Base-by-base conservation (phyloP, 2,888 invertebrate genomes). In the Lingula anatina region DNA sequence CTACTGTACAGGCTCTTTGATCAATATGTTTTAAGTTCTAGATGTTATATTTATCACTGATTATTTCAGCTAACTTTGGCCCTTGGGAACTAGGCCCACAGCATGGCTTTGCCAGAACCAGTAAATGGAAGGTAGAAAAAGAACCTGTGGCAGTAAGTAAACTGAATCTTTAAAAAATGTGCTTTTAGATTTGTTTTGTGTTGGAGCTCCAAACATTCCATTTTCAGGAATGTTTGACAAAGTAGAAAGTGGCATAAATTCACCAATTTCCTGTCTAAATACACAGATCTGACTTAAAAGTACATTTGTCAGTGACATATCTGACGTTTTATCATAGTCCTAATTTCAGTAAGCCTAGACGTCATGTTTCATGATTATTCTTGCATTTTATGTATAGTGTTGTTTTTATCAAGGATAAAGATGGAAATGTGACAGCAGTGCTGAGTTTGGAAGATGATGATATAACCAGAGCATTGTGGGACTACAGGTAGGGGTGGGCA, bases 61-160 rank as follows among this genome's bases (percentile, higher is more conserved):
- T n/a, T n/a, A n/a, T 77, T 78, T 12, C 80, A 94, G 94, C 95
- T 65, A 91, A 93, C 82, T 95, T 94, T 79, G 95, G 94, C 49
- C 86, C 89, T 62, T 95, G 94, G 94, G 85, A 87, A 56, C 89
- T 87, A 79, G 94, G 95, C 4, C 94, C 95, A 3, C 92, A 93
- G 72, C 95, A 95, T 80, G 95, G 96, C 49, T 96, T 96, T 82
- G 94, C 93, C 47, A 84, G 94, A 71, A 88, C 93, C 72, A 86
- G 89, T 51, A 85, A 89, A 70, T 96, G 95, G 95, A 86, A 86
- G 66, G 82, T 92, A 62, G 91, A 91, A 79, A 87, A 90, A 75
- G 85, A 87, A 64, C 93, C 93, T 5, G 90, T 90, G 78, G 82
- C 90, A 56, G 71, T 68, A 55, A 38, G 37, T n/a, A n/a, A n/a